Evolutionary conservation across 2,797 vertebrate species (phyloP), one percentile per base, ranked within the genome.

Genomic region (Sciurus carolinensis): DNA sequence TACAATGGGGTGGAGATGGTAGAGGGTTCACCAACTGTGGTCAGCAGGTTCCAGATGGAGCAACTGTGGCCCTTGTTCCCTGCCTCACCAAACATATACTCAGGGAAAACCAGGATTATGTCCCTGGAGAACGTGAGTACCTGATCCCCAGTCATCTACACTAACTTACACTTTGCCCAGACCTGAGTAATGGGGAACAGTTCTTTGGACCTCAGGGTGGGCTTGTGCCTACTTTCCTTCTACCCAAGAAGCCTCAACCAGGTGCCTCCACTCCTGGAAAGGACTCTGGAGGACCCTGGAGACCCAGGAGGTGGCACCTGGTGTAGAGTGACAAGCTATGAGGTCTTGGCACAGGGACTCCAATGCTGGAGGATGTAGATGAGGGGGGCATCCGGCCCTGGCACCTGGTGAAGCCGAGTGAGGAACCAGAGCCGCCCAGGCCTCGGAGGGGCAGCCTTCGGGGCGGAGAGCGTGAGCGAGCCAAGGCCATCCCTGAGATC

Each of bases 401-500:
- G 99, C 99, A 99, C 96, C 98, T 99, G 96, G 99, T 99, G 80
- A 99, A 99, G 96, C 99, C 99, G 64, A 99, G 99, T 2, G 99
- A 99, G 97, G 99, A 99, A 97, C 99, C 99, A 0, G 99, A 99
- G 94, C 98, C 99, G 24, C 99, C 99, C 77, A 99, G 99, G 98
- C 99, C 99, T 95, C 99, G 99, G 11, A 98, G 99, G 95, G 99
- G 99, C 92, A 99, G 99, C 96, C 97, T 99, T 87, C 99, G 99
- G 95, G 86, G 97, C 0, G 97, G 97, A 71, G 99, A 99, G 96
- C 97, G 99, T 1, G 99, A 99, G 98, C 97, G 99, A 84, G 99
- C 99, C 98, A 99, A 99, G 98, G 99, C 99, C 95, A 99, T 99
- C 95, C 99, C 99, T 0, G 99, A 99, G 98, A 99, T 99, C 98